Percentiles rank a stretch among this genome's conserved stretches.
phyloP scores from a whole-genome alignment of 2,113 vertebrate species.

The Rhinoderma darwinii region DNA sequence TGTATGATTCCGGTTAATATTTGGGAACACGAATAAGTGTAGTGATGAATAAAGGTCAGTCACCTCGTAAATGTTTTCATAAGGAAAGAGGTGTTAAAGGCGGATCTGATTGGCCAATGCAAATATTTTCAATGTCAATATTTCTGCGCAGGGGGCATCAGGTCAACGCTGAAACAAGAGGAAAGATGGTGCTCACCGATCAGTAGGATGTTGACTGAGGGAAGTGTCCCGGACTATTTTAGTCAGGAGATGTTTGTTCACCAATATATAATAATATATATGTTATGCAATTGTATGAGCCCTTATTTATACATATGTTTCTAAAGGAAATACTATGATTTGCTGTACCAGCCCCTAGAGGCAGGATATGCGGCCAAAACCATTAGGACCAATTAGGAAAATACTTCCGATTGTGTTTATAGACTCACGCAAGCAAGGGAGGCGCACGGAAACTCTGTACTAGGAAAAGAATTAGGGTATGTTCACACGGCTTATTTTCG shows the following conservation, averaged over 20 bases:
- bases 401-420: not conserved
- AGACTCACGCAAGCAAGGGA: no score
- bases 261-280: not conserved
- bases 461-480: no score
- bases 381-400: not conserved
- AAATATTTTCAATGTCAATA: constrained; percentile 35
- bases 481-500: no score
- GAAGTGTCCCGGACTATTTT: not conserved
- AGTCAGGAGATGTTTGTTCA: constrained; percentile 12
- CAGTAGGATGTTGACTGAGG: constrained; percentile 33
- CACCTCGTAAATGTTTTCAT: not conserved
- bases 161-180: not conserved
- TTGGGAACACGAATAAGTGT: not conserved
- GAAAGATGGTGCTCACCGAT: not conserved
- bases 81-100: constrained; percentile 30
- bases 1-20: not conserved
- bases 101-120: not conserved
- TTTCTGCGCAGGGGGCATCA: not conserved
- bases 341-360: constrained; percentile 5
- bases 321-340: constrained; percentile 12
- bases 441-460: no score
- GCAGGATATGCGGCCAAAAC: not conserved
- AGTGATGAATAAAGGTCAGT: not conserved
- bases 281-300: not conserved
- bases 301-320: not conserved